Base-by-base conservation (phyloP, 2,113 vertebrate species). In the Chinchilla lanigera region DNA sequence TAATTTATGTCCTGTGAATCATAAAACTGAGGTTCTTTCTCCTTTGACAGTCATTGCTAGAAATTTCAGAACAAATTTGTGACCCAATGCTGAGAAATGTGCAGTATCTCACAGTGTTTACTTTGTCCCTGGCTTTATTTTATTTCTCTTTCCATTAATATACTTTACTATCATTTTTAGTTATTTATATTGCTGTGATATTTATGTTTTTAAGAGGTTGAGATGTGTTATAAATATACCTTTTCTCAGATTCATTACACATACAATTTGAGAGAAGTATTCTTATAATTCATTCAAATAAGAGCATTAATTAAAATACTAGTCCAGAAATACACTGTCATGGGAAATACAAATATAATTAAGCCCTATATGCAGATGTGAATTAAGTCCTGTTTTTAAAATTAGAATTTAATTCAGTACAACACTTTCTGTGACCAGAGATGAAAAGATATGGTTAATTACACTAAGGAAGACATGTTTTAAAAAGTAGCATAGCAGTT, bases 61-160 rank as follows among this genome's bases (percentile, higher is more conserved):
- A 89, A 89, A 83, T 33, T 83, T 92, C 52, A 92, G 58, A 82
- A 35, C 44, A 95, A 83, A 92, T 83, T 0, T 89, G 80, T 78
- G 58, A 14, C 10, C 20, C 5, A 14, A 0, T 81, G 91, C 41
- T 44, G 63, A 89, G 30, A 61, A 82, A 2, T 28, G 1, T 77
- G n/a, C 7, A 22, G 44, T 22, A 81, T 12, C 17, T 82, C 44
- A 71, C 24, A 19, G 19, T 7, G 44, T 86, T 24, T 47, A 41
- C n/a, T 89, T 94, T 10, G 50, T 77, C 26, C 58, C 26, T n/a
- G 33, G 22, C 7, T 93, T 84, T 69, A 71, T 95, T 96, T 91
- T 93, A 88, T 84, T 87, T 88, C 7, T 30, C 44, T 50, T 50
- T 47, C 44, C 14, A 13, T 85, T 93, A 93, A 54, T 41, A 69